Conservation (phyloP, 2,113 vertebrate species). For the Cyanocitta stelleri region DNA sequence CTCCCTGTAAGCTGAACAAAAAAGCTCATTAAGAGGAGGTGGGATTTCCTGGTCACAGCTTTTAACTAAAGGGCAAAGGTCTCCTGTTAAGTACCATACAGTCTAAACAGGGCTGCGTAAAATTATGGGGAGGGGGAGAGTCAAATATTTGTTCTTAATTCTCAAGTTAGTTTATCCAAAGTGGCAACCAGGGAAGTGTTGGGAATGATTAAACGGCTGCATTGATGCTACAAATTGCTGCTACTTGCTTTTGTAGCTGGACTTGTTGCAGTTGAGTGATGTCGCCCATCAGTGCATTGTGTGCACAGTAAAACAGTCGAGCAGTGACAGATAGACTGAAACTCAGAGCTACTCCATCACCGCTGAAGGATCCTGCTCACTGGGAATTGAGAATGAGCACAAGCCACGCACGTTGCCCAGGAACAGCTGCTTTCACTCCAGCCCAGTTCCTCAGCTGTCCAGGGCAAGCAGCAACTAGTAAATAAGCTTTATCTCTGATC, state of each 20-base stretch:
- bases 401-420: constrained; percentile 16
- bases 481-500: not conserved
- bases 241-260: constrained; percentile 67
- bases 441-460: constrained; percentile 68
- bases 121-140: constrained; percentile 49
- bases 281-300: constrained; percentile 76
- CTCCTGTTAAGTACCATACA: constrained; percentile 70
- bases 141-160: constrained; percentile 75
- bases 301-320: constrained; percentile 82
- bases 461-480: constrained; percentile 69
- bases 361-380: constrained; percentile 62
- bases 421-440: not conserved
- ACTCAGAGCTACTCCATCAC: constrained; percentile 72
- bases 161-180: constrained; percentile 62
- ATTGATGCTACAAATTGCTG: constrained; percentile 71
- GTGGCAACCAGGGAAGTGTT: constrained; percentile 46
- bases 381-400: constrained; percentile 66
- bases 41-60: constrained; percentile 76
- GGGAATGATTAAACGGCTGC: constrained; percentile 64
- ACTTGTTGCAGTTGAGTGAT: constrained; percentile 77
- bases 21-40: constrained; percentile 72
- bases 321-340: constrained; percentile 78
- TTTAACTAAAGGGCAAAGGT: constrained; percentile 77
- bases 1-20: constrained; percentile 70
- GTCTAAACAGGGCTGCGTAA: constrained; percentile 70